Conservation (phyloP, 2,888 invertebrate species). For the Caenorhabditis auriculariae region DNA sequence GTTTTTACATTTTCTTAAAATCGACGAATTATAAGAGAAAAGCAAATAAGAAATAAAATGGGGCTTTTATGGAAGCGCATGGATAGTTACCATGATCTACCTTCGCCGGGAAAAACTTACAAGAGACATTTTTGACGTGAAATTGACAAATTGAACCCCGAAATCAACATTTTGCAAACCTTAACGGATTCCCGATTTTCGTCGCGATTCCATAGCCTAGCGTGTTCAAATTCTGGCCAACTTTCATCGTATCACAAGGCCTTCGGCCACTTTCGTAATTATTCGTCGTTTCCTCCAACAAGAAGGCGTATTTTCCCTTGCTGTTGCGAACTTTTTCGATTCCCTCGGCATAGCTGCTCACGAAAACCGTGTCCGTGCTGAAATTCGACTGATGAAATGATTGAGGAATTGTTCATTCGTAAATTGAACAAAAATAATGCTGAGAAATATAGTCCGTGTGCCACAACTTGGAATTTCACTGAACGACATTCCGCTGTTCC, state of each 20-base stretch:
- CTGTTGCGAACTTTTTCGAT: slow-evolving; percentile 61
- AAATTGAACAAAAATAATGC: too few relatives aligned
- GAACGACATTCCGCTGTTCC: too few relatives aligned
- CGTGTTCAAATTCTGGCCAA: slow-evolving; percentile 64
- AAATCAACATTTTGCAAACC: slow-evolving; percentile 11
- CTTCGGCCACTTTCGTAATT: slow-evolving; percentile 83
- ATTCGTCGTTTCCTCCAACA: slow-evolving; percentile 71
- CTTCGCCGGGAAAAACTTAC: too few relatives aligned
- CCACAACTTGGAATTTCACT: too few relatives aligned
- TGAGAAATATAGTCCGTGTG: too few relatives aligned
- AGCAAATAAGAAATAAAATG: too few relatives aligned
- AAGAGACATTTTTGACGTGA: too few relatives aligned
- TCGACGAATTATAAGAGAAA: too few relatives aligned
- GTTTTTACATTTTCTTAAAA: too few relatives aligned
- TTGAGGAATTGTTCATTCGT: too few relatives aligned
- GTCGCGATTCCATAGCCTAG: slow-evolving; percentile 77
- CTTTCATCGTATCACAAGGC: slow-evolving; percentile 90
- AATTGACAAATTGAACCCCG: not conserved
- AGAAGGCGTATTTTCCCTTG: slow-evolving; percentile 74
- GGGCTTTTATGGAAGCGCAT: too few relatives aligned
- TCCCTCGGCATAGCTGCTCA: slow-evolving; percentile 69
- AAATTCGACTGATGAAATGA: not conserved
- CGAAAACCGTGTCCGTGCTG: slow-evolving; percentile 34
- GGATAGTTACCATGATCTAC: too few relatives aligned
- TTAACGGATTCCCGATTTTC: slow-evolving; percentile 48